These are phyloP conservation scores for Myrmophylax atrothorax DNA, from an alignment of 2,113 vertebrate genomes.

Conservation along the genomic window DNA sequence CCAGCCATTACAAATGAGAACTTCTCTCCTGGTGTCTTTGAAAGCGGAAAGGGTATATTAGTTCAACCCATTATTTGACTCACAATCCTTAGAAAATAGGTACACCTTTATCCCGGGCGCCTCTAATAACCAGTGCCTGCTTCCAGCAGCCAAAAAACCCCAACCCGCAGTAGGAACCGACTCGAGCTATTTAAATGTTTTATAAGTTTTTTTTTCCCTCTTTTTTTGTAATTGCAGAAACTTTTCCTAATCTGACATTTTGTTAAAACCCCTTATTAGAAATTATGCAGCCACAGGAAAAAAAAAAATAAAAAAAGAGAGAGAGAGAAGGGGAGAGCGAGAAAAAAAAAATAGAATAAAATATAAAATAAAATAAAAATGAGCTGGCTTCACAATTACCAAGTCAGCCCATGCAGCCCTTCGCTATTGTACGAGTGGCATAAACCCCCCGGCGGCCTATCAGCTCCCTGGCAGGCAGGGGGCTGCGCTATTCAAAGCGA, in stretches of 20 bases:
- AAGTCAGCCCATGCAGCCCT: slow-evolving; percentile 97
- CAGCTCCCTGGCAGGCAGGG: slow-evolving; percentile 99
- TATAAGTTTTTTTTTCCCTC: slow-evolving; percentile 64
- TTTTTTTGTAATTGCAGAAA: slow-evolving; percentile 79
- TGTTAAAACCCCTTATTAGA: slow-evolving; percentile 86
- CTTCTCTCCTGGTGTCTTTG: not conserved
- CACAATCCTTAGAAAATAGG: slow-evolving; percentile 67
- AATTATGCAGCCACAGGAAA: slow-evolving; percentile 80
- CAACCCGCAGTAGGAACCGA: slow-evolving; percentile 72
- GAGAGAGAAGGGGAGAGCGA: not conserved
- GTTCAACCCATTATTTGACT: slow-evolving; percentile 36
- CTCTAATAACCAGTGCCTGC: slow-evolving; percentile 58
- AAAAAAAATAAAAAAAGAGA: not conserved
- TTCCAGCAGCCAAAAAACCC: slow-evolving; percentile 69
- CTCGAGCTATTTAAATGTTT: slow-evolving; percentile 90
- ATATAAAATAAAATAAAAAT: slow-evolving; percentile 82
- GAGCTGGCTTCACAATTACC: slow-evolving; percentile 99
- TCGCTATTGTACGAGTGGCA: slow-evolving; percentile 98
- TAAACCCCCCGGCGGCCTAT: slow-evolving; percentile 99
- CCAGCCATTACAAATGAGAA: slow-evolving; percentile 5
- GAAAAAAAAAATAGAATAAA: not conserved
- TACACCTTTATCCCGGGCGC: slow-evolving; percentile 29
- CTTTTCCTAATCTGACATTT: slow-evolving; percentile 90
- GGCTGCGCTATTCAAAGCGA: slow-evolving; percentile 99
- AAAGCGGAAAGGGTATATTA: slow-evolving; percentile 11